These are phyloP conservation scores for Danio kyathit DNA, from an alignment of 2,797 vertebrate species.

Conservation along the genomic window DNA sequence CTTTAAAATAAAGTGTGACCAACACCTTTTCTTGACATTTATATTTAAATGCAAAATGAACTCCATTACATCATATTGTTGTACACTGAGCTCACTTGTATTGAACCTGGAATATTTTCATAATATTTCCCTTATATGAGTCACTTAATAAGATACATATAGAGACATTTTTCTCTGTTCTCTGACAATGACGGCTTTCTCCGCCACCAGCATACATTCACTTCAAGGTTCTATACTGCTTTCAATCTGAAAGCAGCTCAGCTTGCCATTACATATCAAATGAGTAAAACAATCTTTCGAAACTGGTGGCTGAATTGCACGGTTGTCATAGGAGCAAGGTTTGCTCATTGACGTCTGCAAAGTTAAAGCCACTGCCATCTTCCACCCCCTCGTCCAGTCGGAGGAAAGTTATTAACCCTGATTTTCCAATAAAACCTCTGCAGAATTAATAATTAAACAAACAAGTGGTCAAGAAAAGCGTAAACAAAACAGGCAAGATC, in stretches of 20 bases:
- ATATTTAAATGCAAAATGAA: no score
- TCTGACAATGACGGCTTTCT: neutral
- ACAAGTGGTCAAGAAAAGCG: slow-evolving; percentile 31
- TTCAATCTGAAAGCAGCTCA: slow-evolving; percentile 40
- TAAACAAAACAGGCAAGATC: slow-evolving; percentile 38
- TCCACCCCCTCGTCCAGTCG: neutral
- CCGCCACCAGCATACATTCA: neutral
- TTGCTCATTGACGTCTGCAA: neutral
- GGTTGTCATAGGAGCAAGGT: slow-evolving; percentile 42
- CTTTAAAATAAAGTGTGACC: no score
- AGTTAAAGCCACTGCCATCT: neutral
- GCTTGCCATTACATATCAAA: slow-evolving; percentile 43
- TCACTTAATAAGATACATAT: slow-evolving; percentile 45
- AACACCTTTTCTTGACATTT: no score
- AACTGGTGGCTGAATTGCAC: slow-evolving; percentile 20
- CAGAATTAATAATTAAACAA: slow-evolving; percentile 49
- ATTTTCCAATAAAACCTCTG: slow-evolving; percentile 48
- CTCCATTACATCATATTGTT: neutral
- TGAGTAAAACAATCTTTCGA: slow-evolving; percentile 42
- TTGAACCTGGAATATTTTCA: neutral
- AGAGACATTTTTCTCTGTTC: slow-evolving; percentile 42
- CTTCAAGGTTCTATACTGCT: slow-evolving; percentile 32
- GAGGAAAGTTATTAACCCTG: slow-evolving; percentile 48
- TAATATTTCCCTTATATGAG: neutral
- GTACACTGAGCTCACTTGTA: neutral